Base-by-base conservation (phyloP, 1,140 invertebrate species). In the Trichonephila inaurata region DNA sequence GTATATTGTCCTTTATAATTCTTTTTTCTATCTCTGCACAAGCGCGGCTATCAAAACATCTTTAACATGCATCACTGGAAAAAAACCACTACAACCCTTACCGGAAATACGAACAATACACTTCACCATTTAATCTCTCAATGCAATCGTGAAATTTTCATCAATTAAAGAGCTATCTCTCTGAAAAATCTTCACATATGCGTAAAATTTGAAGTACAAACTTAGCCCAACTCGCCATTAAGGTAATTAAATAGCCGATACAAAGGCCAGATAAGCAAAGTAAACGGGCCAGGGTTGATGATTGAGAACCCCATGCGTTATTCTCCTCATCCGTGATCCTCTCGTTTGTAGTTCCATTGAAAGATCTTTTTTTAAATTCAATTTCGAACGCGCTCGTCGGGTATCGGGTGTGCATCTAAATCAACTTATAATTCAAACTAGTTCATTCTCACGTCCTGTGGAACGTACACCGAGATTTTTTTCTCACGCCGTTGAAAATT, bases 401-500 rank as follows among this genome's bases (percentile, higher is more conserved):
- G 83, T 92, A 92, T 92, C 91, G 77, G 51, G 33, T 24, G 72
- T 60, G 91, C 91, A 92, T 92, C 91, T 92, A 92, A 92, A 92
- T 92, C 91, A 92, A 88, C 92, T 62, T 24, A 58, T 87, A 86
- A 93, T 93, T 93, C 83, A 69, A 82, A 89, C 66, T 44, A 81
- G 51, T 88, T 81, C 66, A 77, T 93, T 87, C 85, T 93, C 92
- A 93, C 83, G 86, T 93, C 69, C 62, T 28, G 61, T 28, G 44
- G 28, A 51, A 44, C 66, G 51, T 72, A 24, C 19, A 24, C 33
- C 28, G n/a, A 62, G n/a, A 28, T 19, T 51, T 82, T 92, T 86
- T 93, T 93, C 92, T 93, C 92, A 93, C 92, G 92, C 92, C 72
- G 92, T 21, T 40, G 18, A 60, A 87, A 92, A 92, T 83, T 83